Conservation (phyloP, 64 coral and sea anemone genomes). For the Trachythela sp. region DNA sequence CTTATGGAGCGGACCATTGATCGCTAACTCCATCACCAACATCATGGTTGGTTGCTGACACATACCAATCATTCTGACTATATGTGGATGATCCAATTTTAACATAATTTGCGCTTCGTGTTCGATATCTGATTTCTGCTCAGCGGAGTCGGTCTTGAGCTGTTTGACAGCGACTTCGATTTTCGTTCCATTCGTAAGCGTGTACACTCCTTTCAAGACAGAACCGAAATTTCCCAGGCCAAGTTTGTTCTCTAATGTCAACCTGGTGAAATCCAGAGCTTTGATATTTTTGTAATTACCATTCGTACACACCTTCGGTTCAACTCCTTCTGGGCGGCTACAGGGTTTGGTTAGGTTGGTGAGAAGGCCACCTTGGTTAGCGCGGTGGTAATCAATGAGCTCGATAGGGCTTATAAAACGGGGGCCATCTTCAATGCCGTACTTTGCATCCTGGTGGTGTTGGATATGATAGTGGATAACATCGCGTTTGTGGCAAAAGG, state of each 20-base stretch:
- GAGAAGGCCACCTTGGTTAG: not conserved
- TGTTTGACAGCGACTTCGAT: not conserved
- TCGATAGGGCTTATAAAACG: not conserved
- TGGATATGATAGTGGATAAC: slow-evolving; percentile 13
- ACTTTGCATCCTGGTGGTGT: not conserved
- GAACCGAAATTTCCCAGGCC: slow-evolving; percentile 5
- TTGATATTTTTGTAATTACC: not conserved
- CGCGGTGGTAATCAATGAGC: not conserved
- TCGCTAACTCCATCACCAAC: slow-evolving; percentile 94
- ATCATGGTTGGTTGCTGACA: slow-evolving; percentile 69
- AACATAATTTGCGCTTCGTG: slow-evolving; percentile 98
- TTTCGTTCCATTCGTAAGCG: not conserved
- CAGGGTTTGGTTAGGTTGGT: not conserved
- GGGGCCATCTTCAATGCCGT: slow-evolving; percentile 3
- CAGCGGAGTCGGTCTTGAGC: not conserved
- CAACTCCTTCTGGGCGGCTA: not conserved
- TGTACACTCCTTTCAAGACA: slow-evolving; percentile 3
- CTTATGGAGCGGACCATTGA: slow-evolving; percentile 82
- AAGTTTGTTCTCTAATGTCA: not conserved
- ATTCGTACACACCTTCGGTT: not conserved
- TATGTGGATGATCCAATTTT: slow-evolving; percentile 85
- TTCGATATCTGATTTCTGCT: slow-evolving; percentile 75
- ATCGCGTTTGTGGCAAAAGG: not conserved
- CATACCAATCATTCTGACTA: slow-evolving; percentile 96
- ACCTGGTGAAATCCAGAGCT: not conserved